A percentile compares a stretch with the other conserved stretches of the same genome.
Evolutionary conservation across 1,140 invertebrate genomes (phyloP).

Genomic region (Pseudomyrmex gracilis): DNA sequence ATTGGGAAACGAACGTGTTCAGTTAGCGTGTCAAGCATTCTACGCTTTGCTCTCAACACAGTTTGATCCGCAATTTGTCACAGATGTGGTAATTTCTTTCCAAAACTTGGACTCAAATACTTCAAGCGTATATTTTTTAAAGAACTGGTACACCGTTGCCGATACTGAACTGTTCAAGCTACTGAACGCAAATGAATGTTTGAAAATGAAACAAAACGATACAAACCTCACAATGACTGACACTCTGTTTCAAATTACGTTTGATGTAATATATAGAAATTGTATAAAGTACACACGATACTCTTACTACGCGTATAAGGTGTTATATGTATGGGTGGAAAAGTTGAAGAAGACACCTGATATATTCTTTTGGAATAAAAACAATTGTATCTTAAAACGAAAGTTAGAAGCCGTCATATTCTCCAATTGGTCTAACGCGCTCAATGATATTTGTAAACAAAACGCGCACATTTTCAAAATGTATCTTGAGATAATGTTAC

Average conservation of each 20-base stretch:
- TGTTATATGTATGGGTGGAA: constrained; percentile 78
- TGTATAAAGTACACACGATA: constrained; percentile 78
- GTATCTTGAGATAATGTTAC: constrained; percentile 79
- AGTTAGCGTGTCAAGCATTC: constrained; percentile 74
- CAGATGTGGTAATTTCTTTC: constrained; percentile 57
- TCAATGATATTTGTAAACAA: constrained; percentile 75
- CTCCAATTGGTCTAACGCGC: constrained; percentile 80
- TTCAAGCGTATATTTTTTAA: constrained; percentile 37
- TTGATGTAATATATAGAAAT: constrained; percentile 73
- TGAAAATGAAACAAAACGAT: constrained; percentile 72
- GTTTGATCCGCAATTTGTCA: constrained; percentile 37
- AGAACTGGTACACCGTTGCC: constrained; percentile 55
- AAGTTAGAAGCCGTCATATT: constrained; percentile 78
- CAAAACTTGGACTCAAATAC: constrained; percentile 53
- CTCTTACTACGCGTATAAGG: constrained; percentile 79
- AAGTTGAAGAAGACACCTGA: constrained; percentile 53
- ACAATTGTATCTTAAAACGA: constrained; percentile 65
- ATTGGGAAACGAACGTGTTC: constrained; percentile 68
- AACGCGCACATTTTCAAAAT: constrained; percentile 75
- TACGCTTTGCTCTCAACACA: constrained; percentile 64
- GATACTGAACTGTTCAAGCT: constrained; percentile 77
- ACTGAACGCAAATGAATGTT: constrained; percentile 75
- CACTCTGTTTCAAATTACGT: constrained; percentile 50
- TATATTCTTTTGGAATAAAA: constrained; percentile 72
- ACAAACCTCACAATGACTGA: constrained; percentile 58